Conservation (phyloP, 2,113 vertebrate species). For the Tiliqua scincoides region DNA sequence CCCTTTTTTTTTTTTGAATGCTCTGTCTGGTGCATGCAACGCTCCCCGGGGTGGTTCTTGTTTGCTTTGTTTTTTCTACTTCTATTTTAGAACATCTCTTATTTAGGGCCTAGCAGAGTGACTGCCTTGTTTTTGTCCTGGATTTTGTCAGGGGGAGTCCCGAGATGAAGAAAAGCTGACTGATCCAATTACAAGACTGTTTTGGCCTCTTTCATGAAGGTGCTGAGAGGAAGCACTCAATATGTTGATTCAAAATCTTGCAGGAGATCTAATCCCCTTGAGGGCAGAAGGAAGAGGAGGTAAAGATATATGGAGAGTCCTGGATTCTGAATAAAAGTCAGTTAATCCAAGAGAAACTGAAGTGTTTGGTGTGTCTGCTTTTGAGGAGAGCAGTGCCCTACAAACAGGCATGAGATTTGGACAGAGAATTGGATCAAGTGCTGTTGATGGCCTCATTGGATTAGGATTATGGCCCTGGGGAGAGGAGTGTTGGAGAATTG, state of each 20-base stretch:
- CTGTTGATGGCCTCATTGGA: no score
- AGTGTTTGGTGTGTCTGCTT: not conserved
- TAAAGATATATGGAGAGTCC: not conserved
- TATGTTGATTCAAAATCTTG: not conserved
- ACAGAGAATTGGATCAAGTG: not conserved
- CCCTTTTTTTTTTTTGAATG: not conserved
- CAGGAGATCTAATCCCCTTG: not conserved
- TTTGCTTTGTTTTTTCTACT: not conserved
- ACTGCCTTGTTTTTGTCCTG: not conserved
- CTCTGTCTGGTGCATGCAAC: not conserved
- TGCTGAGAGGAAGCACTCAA: not conserved
- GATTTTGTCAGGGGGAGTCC: not conserved
- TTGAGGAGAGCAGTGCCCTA: not conserved
- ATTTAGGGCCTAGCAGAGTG: not conserved
- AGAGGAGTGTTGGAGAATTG: not conserved
- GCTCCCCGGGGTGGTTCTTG: not conserved
- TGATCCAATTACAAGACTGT: no score
- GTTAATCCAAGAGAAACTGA: not conserved
- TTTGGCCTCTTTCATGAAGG: not conserved
- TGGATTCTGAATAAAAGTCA: constrained; percentile 18
- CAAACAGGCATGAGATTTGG: not conserved
- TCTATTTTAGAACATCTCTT: constrained; percentile 1
- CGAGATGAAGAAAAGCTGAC: no score
- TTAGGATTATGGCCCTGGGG: not conserved
- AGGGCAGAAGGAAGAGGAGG: not conserved